Evolutionary conservation across 2,113 vertebrate genomes (phyloP), one percentile per base, ranked within the genome.

Genomic region (Nyctibius bracteatus): DNA sequence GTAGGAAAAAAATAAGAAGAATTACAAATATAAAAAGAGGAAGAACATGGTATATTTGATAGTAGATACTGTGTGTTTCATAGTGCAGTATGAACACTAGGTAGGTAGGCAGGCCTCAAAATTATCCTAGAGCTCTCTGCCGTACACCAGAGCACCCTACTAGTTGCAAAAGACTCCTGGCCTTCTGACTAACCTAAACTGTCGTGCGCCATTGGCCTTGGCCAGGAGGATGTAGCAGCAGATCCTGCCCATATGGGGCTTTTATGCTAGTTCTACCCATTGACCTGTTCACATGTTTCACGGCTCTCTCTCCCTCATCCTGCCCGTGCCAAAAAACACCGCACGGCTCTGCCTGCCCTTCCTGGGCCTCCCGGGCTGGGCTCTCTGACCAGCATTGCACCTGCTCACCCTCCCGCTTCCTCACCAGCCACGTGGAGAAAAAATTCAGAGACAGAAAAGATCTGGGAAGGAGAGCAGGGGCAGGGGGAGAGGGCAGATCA

Each of bases 361-460:
- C 35, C 23, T 9, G 28, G 11, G 20, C 28, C 33, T 72, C 35
- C 43, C 16, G 10, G 58, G 27, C 30, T 15, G 28, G 59, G n/a
- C 35, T 55, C 30, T 59, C 28, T 14, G 61, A 16, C 46, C 55
- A 39, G 39, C 25, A 6, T 9, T 24, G 55, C 10, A 3, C 59
- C 41, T 77, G 65, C 41, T 82, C 61, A 24, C 28, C n/a, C 27
- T 47, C 31, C 17, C n/a, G 58, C 17, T 55, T 57, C n/a, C 81
- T 78, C 0, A 0, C 24, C 61, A 62, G 1, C 24, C 57, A 23
- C 0, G 0, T 6, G 15, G 52, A 62, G 33, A 24, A 21, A 39
- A 33, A 35, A 21, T 4, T 33, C 49, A 12, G 39, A 8, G 9
- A 3, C 52, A 41, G 67, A 33, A 68, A 55, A 67, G 31, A 57